Evolutionary conservation across 35 echinoderm and acorn worm genomes (phyloP).

Genomic region (Amphiura filiformis): DNA sequence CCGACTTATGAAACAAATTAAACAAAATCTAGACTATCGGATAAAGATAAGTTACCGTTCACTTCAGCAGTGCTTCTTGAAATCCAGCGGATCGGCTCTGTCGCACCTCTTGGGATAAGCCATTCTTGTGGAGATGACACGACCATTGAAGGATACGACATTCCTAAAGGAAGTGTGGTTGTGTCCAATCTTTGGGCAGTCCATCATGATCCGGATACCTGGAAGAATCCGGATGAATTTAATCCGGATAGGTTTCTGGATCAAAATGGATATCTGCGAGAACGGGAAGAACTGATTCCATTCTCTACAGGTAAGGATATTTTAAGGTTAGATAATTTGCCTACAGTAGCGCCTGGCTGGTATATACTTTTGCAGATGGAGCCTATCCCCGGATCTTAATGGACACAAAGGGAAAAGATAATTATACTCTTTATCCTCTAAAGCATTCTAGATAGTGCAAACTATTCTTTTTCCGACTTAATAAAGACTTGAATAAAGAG

Average conservation of each 20-base stretch:
- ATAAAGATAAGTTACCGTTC: conserved; percentile 58
- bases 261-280: background rate
- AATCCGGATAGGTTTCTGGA: background rate
- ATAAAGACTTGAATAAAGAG: too few species aligned
- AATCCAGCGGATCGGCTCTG: conserved; percentile 31
- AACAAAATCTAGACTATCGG: too few species aligned
- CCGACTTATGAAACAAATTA: too few species aligned
- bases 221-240: background rate
- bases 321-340: too few species aligned
- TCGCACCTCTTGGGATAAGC: conserved; percentile 47
- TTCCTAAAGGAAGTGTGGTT: background rate
- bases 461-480: too few species aligned
- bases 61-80: conserved; percentile 57
- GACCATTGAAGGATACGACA: background rate
- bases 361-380: too few species aligned
- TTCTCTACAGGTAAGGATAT: background rate
- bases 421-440: too few species aligned
- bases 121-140: conserved; percentile 15
- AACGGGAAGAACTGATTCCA: background rate
- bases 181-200: background rate
- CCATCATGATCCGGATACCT: background rate
- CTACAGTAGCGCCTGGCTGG: too few species aligned
- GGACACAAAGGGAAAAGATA: too few species aligned
- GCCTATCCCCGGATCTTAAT: too few species aligned
- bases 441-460: too few species aligned